Conservation (phyloP, 92 coral and sea anemone genomes). For the Phenganax marumi region DNA sequence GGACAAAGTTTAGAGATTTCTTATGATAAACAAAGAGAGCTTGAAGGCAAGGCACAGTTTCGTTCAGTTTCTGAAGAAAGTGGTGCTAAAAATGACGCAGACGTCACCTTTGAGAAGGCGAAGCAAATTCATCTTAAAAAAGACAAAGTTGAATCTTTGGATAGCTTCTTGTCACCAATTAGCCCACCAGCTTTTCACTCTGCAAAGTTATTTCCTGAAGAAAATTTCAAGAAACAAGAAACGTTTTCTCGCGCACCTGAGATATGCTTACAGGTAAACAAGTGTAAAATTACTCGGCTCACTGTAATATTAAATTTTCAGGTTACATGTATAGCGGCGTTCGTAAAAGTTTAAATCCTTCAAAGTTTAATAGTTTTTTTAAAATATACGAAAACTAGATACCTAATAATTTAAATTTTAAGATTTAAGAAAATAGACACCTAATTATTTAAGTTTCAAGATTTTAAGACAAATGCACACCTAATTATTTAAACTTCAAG, state of each 20-base stretch:
- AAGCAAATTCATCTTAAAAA: neutral
- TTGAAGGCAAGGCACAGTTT: neutral
- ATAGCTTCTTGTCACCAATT: neutral
- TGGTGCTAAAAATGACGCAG: neutral
- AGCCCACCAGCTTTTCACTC: neutral
- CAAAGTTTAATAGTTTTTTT: too few relatives aligned
- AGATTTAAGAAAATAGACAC: too few relatives aligned
- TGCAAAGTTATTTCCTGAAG: neutral
- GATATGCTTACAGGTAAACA: constrained; percentile 33
- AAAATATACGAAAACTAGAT: too few relatives aligned
- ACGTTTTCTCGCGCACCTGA: neutral
- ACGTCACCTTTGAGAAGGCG: neutral
- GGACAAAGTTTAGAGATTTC: neutral
- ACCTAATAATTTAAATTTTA: too few relatives aligned
- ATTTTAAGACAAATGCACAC: too few relatives aligned
- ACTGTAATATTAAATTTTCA: neutral
- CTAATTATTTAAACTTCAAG: too few relatives aligned
- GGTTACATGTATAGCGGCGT: neutral
- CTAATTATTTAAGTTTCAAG: too few relatives aligned
- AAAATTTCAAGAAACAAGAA: neutral
- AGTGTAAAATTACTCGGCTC: neutral
- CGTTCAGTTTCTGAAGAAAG: neutral
- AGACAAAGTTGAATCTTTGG: neutral
- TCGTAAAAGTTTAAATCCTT: too few relatives aligned
- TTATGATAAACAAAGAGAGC: neutral